Percentiles rank a stretch among this genome's conserved stretches.
Evolutionary conservation across 2,888 invertebrate genomes (phyloP).

Genomic region (Drosophila atripex): DNA sequence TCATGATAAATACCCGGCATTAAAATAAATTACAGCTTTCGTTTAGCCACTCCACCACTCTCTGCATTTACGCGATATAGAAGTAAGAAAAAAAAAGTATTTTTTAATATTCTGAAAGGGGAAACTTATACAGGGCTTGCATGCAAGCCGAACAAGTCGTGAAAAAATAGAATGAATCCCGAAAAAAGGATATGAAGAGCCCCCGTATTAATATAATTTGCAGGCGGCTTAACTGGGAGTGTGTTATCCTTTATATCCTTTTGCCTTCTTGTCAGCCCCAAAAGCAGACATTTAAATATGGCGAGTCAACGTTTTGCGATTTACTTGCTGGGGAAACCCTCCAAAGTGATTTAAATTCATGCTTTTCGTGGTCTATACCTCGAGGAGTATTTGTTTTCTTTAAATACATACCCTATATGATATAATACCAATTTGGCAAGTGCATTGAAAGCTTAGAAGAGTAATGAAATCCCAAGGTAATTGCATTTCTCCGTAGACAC

Average conservation of each 20-base stretch:
- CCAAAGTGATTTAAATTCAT: slow-evolving; percentile 36
- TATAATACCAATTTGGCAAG: slow-evolving; percentile 11
- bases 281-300: slow-evolving; percentile 25
- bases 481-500: slow-evolving; percentile 72
- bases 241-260: slow-evolving; percentile 3
- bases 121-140: slow-evolving; percentile 47
- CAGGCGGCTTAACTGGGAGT: slow-evolving; percentile 50
- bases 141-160: slow-evolving; percentile 42
- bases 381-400: slow-evolving; percentile 6
- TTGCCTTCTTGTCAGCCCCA: slow-evolving; percentile 47
- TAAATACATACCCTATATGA: not conserved
- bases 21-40: slow-evolving; percentile 83
- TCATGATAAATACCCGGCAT: slow-evolving; percentile 83
- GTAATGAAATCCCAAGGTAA: slow-evolving; percentile 71
- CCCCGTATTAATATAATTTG: slow-evolving; percentile 81
- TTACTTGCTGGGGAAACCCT: not conserved
- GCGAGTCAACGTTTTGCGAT: slow-evolving; percentile 22
- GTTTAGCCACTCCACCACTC: not conserved
- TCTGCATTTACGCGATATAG: slow-evolving; percentile 7
- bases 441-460: slow-evolving; percentile 23
- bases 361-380: slow-evolving; percentile 19
- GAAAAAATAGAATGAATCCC: slow-evolving; percentile 36
- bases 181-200: slow-evolving; percentile 63
- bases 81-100: slow-evolving; percentile 49
- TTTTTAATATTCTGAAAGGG: slow-evolving; percentile 55